Conservation (phyloP, 2,113 vertebrate genomes). For the Cyphomyrus discorhynchus region DNA sequence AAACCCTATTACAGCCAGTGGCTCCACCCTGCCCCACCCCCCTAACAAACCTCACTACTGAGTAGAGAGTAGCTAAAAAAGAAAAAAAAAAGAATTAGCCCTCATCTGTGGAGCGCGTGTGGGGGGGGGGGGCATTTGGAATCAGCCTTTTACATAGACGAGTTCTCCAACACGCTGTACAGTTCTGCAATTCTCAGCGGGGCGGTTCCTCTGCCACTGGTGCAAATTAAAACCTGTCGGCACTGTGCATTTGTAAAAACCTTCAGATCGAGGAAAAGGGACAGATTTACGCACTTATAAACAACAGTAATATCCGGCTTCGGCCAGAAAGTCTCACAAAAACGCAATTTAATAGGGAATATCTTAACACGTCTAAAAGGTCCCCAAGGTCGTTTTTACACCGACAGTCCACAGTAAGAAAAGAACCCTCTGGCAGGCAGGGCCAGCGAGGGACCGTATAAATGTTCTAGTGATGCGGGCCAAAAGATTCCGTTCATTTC, state of each 20-base stretch:
- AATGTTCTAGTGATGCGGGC: not conserved
- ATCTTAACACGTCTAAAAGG: not conserved
- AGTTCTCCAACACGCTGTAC: not conserved
- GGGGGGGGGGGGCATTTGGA: not conserved
- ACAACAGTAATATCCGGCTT: conserved; percentile 18
- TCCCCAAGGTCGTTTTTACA: not conserved
- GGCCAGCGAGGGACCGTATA: not conserved
- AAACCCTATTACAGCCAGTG: not conserved
- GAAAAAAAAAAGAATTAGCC: not conserved
- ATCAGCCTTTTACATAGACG: not conserved
- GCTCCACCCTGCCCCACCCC: not conserved
- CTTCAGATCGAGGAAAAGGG: conserved; percentile 17
- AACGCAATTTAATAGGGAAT: not conserved
- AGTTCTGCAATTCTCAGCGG: conserved; percentile 13
- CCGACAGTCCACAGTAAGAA: not conserved
- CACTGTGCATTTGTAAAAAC: not conserved
- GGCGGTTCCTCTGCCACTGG: conserved; percentile 5
- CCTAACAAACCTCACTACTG: not conserved
- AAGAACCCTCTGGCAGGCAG: not conserved
- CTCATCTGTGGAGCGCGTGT: not conserved
- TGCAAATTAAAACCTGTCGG: conserved; percentile 6
- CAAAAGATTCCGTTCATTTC: not conserved
- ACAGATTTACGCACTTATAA: conserved; percentile 26
- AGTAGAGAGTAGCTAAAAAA: not conserved
- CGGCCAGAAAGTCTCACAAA: not conserved